Conservation (phyloP, 2,113 vertebrate species). For the Chrysochloris asiatica region DNA sequence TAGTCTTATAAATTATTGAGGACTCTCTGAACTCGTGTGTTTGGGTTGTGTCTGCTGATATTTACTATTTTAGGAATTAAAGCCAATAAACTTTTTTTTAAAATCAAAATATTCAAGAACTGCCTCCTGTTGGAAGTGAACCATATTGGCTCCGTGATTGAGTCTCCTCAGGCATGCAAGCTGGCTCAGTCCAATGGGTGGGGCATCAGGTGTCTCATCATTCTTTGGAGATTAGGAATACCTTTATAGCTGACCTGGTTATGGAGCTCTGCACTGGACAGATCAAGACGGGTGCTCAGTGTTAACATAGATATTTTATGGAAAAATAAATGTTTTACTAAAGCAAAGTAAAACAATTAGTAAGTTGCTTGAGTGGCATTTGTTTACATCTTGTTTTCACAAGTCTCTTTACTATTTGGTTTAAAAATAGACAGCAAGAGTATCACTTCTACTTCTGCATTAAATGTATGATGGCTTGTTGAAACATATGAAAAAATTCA, state of each 20-base stretch:
- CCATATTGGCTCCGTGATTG: too few species aligned
- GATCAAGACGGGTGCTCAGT: too few species aligned
- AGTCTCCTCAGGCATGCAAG: too few species aligned
- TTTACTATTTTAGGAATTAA: constrained; percentile 19
- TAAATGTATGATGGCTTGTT: not conserved
- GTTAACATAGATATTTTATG: not conserved
- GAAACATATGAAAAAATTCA: not conserved
- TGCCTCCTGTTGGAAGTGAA: too few species aligned
- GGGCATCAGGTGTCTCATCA: too few species aligned
- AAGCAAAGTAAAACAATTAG: not conserved
- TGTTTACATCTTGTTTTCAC: not conserved
- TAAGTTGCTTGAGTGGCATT: not conserved
- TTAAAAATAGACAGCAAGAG: not conserved
- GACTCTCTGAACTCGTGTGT: not conserved
- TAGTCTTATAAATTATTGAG: not conserved
- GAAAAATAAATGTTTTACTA: not conserved
- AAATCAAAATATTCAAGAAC: constrained; percentile 14
- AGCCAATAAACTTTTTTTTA: too few species aligned
- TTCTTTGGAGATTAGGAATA: too few species aligned
- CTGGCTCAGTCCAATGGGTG: too few species aligned
- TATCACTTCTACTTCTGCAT: not conserved
- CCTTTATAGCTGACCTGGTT: too few species aligned
- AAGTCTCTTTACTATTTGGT: constrained; percentile 7
- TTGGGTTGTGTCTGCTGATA: not conserved
- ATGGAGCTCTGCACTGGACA: too few species aligned